Evolutionary conservation across 2,888 invertebrate genomes (phyloP), one percentile per base, ranked within the genome.

Genomic region (Hemistola chrysoprasaria): DNA sequence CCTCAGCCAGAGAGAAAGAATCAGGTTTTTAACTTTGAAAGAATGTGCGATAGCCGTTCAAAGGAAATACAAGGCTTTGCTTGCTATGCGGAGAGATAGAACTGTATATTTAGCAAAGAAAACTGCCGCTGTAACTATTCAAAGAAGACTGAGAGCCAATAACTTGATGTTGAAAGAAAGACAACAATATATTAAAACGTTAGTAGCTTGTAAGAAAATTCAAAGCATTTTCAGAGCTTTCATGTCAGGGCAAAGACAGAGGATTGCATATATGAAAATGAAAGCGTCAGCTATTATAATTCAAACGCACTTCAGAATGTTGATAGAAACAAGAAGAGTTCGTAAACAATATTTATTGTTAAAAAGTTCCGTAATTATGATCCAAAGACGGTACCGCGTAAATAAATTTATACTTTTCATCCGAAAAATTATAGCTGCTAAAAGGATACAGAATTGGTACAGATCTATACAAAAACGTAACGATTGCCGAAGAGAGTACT

Each of bases 371-470:
- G 63, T 67, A 0, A 52, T 82, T 10, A 50, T 59, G 1, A 58
- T 88, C 7, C 91, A 91, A 56, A 73, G 71, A 23, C 66, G 61
- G 25, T 79, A 76, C 52, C 71, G 82, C 53, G 65, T 56, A 1
- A 76, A 65, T 34, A 65, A 67, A 48, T 35, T 56, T 6, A 53
- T 59, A 9, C 65, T 66, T 1, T 47, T 46, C 26, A 40, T 57
- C 11, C 61, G 50, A 31, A 58, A 53, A 33, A 55, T 62, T 22
- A 40, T 65, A 38, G 76, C 82, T 0, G 76, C 73, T 1, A 50
- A 30, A 1, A 78, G 63, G 64, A 77, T 90, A 46, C 90, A 90
- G 53, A 64, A 41, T 1, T 80, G 84, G 75, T 90, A 77, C 55
- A 68, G 61, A 41, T 74, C 71, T 31, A 46, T 58, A 7, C 65